Conservation (phyloP, 2,797 vertebrate genomes). For the Chiloscyllium punctatum region DNA sequence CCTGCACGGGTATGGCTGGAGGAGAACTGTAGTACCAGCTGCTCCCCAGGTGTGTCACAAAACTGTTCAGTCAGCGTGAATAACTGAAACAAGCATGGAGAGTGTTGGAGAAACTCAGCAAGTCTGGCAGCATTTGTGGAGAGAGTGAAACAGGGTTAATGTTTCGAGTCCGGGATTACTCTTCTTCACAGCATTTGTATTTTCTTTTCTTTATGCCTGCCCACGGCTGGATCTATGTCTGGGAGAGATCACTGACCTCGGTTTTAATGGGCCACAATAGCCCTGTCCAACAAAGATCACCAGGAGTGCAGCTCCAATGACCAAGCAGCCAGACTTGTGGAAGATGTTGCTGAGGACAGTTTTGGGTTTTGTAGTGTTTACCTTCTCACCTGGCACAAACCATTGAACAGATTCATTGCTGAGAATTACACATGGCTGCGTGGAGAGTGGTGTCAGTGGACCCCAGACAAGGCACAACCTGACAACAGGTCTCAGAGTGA, state of each 20-base stretch:
- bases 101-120: no score
- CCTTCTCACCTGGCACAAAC: background rate
- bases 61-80: no score
- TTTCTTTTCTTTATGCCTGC: background rate
- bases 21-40: no score
- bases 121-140: no score
- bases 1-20: background rate
- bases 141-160: no score
- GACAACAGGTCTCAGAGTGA: background rate
- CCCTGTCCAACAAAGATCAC: no score
- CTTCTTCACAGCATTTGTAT: no score
- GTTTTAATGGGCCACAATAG: background rate
- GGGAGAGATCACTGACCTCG: background rate
- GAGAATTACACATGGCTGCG: background rate
- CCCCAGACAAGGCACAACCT: background rate
- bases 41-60: background rate
- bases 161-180: no score
- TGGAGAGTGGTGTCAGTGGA: background rate
- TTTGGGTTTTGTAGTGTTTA: background rate
- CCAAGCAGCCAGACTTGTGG: background rate
- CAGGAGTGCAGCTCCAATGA: no score
- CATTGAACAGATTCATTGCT: background rate
- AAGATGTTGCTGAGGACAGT: no score
- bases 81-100: no score
- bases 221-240: background rate